Conservation (phyloP, 2,888 invertebrate genomes). For the Tortricodes alternella region DNA sequence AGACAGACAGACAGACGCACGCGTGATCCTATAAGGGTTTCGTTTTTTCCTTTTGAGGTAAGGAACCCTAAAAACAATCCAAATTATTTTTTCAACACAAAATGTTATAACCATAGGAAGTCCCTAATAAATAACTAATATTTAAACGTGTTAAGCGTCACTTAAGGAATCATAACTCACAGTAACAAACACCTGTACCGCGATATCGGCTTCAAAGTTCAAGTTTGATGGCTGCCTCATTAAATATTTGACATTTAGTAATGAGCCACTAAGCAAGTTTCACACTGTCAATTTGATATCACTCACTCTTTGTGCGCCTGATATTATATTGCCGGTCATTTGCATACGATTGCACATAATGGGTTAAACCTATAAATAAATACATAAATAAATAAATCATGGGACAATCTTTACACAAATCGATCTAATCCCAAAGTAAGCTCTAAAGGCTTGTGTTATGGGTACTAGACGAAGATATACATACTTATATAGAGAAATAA, state of each 20-base stretch:
- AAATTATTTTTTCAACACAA: no score
- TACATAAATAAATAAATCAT: background rate
- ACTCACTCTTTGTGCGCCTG: conserved; percentile 4
- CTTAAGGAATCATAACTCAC: conserved; percentile 36
- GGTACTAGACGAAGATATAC: no score
- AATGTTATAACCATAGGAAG: no score
- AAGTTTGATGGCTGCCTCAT: conserved; percentile 32
- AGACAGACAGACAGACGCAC: no score
- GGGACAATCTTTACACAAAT: no score
- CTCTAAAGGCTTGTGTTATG: no score
- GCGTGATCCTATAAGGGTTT: no score
- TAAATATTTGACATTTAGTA: conserved; percentile 33
- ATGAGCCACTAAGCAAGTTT: conserved; percentile 22
- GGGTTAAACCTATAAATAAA: background rate
- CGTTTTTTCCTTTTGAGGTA: no score
- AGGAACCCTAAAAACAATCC: no score
- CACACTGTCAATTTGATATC: conserved; percentile 21
- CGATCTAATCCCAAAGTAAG: no score
- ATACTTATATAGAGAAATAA: no score
- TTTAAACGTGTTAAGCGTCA: conserved; percentile 15
- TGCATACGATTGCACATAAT: conserved; percentile 1
- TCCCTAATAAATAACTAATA: background rate
- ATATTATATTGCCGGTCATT: conserved; percentile 19
- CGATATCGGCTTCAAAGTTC: conserved; percentile 35
- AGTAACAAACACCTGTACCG: conserved; percentile 21